phyloP scores from a whole-genome alignment of 2,888 invertebrate species.

The Epirrita christyi region DNA sequence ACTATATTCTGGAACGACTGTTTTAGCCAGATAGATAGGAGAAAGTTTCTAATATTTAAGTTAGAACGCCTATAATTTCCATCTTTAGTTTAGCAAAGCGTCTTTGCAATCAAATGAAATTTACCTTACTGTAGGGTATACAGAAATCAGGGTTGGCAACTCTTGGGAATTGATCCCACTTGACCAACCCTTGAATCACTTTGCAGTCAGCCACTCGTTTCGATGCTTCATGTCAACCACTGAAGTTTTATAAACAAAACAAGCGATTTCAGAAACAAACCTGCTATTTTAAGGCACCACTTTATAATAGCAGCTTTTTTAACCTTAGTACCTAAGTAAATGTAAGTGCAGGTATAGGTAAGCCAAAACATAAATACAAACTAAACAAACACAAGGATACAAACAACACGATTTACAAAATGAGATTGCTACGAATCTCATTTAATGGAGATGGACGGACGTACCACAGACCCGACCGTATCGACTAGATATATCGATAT shows the following conservation, averaged over 20 bases:
- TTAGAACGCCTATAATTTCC: no score
- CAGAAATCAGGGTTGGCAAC: background rate
- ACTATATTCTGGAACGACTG: constrained; percentile 3
- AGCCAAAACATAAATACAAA: no score
- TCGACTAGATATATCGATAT: constrained; percentile 45
- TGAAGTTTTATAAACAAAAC: background rate
- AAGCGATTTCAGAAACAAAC: background rate
- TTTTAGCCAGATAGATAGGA: background rate
- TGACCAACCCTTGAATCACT: constrained; percentile 18
- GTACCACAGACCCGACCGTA: no score
- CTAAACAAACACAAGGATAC: no score
- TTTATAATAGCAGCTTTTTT: no score
- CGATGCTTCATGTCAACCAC: constrained; percentile 7
- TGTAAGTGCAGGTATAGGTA: no score
- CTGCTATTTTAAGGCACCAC: no score
- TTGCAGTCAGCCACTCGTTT: constrained; percentile 11
- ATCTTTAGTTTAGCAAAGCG: background rate
- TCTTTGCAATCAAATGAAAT: no score
- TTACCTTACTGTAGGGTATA: no score
- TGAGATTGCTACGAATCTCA: constrained; percentile 6
- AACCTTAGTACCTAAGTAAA: no score
- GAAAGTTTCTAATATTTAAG: no score
- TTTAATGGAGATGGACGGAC: constrained; percentile 18
- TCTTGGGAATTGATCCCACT: constrained; percentile 16
- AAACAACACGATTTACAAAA: background rate